These are phyloP conservation scores for Meteorus sp. DNA, from an alignment of 1,140 invertebrate genomes.

Conservation along the genomic window DNA sequence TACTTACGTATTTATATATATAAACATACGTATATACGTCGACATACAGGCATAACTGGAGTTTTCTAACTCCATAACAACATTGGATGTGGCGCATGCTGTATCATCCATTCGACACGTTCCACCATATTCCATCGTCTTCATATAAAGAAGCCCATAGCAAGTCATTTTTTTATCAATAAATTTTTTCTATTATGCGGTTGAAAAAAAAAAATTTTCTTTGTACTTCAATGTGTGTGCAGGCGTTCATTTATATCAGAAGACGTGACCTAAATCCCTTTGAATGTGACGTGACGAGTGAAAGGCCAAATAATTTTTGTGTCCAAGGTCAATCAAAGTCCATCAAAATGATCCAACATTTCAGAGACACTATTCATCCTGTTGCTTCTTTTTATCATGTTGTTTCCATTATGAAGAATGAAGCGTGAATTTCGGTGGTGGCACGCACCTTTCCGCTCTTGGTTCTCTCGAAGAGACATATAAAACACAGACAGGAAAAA, in stretches of 20 bases:
- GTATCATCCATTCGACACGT: constrained; percentile 24
- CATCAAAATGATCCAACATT: no score
- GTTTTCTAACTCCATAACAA: no score
- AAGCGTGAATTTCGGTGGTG: no score
- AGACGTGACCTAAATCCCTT: not conserved
- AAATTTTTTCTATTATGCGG: not conserved
- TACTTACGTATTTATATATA: constrained; percentile 1
- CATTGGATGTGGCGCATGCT: no score
- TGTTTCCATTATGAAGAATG: no score
- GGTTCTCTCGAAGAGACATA: not conserved
- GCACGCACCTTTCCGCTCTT: no score
- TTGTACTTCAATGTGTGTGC: not conserved
- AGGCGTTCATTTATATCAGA: not conserved
- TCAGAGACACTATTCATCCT: no score
- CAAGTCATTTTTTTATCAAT: not conserved
- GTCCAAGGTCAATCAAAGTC: not conserved
- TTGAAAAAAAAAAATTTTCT: not conserved
- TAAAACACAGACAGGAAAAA: no score
- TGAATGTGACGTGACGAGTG: constrained; percentile 13
- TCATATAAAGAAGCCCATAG: not conserved
- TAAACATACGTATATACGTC: not conserved
- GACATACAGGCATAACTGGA: not conserved
- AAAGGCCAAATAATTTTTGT: constrained; percentile 10
- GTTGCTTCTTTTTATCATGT: no score
- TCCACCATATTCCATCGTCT: constrained; percentile 7